phyloP scores from a whole-genome alignment of 2,888 invertebrate genomes.

The Catocala sponsa region DNA sequence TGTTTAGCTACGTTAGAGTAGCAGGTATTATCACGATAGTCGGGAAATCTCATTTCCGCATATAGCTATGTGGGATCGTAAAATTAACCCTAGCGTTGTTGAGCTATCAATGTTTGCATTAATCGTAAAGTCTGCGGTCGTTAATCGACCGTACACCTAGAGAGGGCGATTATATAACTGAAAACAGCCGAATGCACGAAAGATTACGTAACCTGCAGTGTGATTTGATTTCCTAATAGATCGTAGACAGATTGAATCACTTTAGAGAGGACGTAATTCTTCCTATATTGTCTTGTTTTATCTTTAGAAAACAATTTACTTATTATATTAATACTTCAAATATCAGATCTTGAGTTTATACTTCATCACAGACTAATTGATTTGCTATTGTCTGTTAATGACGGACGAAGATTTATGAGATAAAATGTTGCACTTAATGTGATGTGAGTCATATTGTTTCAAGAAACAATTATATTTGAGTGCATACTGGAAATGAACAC shows the following conservation, averaged over 20 bases:
- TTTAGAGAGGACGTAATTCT: conserved; percentile 5
- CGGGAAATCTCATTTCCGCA: conserved; percentile 41
- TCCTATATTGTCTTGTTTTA: conserved; percentile 6
- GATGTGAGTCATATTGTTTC: conserved; percentile 15
- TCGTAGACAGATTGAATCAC: not conserved
- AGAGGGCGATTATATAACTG: conserved; percentile 25
- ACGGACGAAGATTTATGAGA: conserved; percentile 9
- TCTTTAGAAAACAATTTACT: conserved; percentile 7
- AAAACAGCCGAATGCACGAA: conserved; percentile 10
- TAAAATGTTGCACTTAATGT: conserved; percentile 32
- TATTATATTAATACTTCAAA: conserved; percentile 28
- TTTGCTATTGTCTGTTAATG: not conserved
- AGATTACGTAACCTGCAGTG: conserved; percentile 2
- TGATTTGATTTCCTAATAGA: not conserved
- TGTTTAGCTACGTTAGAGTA: conserved; percentile 12
- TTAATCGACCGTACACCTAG: conserved; percentile 12
- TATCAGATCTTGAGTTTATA: conserved; percentile 38
- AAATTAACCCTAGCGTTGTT: conserved; percentile 21
- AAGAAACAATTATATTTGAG: conserved; percentile 1
- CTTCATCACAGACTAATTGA: not conserved
- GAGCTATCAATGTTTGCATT: conserved; percentile 14
- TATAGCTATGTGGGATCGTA: conserved; percentile 21
- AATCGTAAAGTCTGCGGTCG: conserved; percentile 10
- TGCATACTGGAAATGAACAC: conserved; percentile 13
- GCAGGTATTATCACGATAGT: conserved; percentile 28